These are phyloP conservation scores for Anhinga rufa DNA, from an alignment of 2,113 vertebrate species.

Conservation along the genomic window DNA sequence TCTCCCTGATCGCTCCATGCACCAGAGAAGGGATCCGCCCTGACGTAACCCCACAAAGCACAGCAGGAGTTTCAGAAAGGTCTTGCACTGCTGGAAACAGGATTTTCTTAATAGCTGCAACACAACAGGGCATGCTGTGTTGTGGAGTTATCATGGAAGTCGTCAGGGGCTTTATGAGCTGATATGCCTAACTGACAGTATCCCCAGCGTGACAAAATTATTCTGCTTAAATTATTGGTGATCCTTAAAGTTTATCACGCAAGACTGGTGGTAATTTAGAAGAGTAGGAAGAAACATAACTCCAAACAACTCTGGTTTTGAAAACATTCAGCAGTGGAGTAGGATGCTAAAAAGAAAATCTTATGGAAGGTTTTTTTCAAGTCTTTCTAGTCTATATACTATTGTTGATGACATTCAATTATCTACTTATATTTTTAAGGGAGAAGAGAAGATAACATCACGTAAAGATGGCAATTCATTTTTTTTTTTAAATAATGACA, in stretches of 20 bases:
- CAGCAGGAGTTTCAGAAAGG: neutral
- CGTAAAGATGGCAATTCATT: neutral
- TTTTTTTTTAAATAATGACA: neutral
- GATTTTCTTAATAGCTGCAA: neutral
- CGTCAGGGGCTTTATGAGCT: neutral
- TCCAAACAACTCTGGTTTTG: neutral
- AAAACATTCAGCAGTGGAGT: neutral
- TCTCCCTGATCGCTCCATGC: rapidly evolving
- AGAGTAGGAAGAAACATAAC: neutral
- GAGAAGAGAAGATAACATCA: neutral
- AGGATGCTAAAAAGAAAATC: neutral
- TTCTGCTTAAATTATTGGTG: neutral
- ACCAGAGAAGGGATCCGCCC: neutral
- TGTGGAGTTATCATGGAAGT: neutral
- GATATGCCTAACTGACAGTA: neutral
- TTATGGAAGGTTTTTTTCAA: neutral
- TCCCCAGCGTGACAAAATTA: neutral
- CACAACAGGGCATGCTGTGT: too few species aligned
- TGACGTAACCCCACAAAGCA: neutral
- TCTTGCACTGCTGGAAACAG: neutral
- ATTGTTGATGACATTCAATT: neutral
- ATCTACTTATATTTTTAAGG: neutral
- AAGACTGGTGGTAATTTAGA: neutral
- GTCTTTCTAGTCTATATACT: neutral
- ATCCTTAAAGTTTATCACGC: neutral